These are phyloP conservation scores for Zophobas morio DNA, from an alignment of 1,140 invertebrate species.

Conservation along the genomic window DNA sequence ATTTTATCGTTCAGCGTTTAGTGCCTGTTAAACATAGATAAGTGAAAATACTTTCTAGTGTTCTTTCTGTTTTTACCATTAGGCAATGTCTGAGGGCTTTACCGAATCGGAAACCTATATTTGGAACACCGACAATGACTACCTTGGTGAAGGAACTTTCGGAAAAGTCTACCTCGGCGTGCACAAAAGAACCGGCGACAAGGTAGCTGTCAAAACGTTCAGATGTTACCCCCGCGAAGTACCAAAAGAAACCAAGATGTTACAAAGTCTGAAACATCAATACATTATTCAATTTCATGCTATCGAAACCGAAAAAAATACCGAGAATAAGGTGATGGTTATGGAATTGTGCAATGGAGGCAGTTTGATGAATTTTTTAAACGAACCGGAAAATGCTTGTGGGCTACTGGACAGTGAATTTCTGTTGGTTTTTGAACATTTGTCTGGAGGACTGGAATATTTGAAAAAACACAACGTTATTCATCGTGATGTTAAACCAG, in stretches of 20 bases:
- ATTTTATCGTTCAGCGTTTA: too few relatives aligned
- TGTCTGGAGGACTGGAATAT: conserved; percentile 96
- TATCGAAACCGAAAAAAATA: conserved; percentile 93
- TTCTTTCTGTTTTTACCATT: neutral
- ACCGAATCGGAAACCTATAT: conserved; percentile 93
- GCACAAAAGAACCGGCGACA: conserved; percentile 95
- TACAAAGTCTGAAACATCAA: conserved; percentile 96
- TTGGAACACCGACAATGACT: conserved; percentile 91
- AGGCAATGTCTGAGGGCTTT: conserved; percentile 66
- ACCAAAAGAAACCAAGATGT: conserved; percentile 93
- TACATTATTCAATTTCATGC: conserved; percentile 96
- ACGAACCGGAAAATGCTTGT: conserved; percentile 96
- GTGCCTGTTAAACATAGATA: too few relatives aligned
- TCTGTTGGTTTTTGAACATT: conserved; percentile 89
- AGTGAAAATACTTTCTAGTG: too few relatives aligned
- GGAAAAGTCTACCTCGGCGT: conserved; percentile 96
- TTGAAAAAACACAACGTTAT: conserved; percentile 94
- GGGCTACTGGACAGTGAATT: conserved; percentile 95
- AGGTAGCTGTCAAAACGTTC: conserved; percentile 97
- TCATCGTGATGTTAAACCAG: conserved; percentile 95
- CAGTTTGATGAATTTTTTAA: conserved; percentile 93
- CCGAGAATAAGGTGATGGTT: conserved; percentile 92
- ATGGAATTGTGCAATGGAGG: conserved; percentile 98
- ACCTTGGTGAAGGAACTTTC: conserved; percentile 94
- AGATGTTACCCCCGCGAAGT: conserved; percentile 94